These are phyloP conservation scores for Sarcophaga variegata DNA, from an alignment of 2,888 invertebrate genomes.

Conservation along the genomic window DNA sequence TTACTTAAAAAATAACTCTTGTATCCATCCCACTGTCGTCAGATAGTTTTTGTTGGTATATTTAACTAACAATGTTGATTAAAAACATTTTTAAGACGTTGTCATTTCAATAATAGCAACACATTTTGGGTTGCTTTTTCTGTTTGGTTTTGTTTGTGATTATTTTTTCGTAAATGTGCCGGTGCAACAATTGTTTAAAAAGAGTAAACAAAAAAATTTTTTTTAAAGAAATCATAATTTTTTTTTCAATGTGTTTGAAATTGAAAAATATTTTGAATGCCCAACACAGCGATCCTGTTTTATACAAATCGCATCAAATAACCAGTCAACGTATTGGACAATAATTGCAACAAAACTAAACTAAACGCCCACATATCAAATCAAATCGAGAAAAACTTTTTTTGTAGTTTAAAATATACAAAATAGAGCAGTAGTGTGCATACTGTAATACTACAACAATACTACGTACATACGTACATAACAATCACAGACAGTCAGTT, in stretches of 20 bases:
- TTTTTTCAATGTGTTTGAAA: slow-evolving; percentile 45
- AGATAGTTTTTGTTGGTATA: slow-evolving; percentile 16
- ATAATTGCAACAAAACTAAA: slow-evolving; percentile 11
- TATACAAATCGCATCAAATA: slow-evolving; percentile 3
- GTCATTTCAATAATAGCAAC: slow-evolving; percentile 30
- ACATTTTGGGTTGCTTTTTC: neutral
- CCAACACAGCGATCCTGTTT: neutral
- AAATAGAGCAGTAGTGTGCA: slow-evolving; percentile 61
- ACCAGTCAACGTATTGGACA: slow-evolving; percentile 38
- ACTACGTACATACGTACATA: slow-evolving; percentile 1
- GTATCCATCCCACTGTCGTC: slow-evolving; percentile 30
- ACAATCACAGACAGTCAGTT: slow-evolving; percentile 1
- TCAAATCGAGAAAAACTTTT: slow-evolving; percentile 33
- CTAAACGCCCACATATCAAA: slow-evolving; percentile 58
- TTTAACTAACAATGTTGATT: slow-evolving; percentile 32
- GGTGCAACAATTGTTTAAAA: slow-evolving; percentile 31
- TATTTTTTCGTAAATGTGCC: slow-evolving; percentile 4
- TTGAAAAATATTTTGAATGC: slow-evolving; percentile 43
- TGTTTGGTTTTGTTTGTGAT: neutral
- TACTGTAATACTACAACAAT: slow-evolving; percentile 1
- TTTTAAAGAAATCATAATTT: slow-evolving; percentile 35
- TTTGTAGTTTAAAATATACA: slow-evolving; percentile 22
- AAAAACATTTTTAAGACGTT: slow-evolving; percentile 56
- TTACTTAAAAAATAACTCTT: neutral
- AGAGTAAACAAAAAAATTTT: neutral